Conservation (phyloP, 2,888 invertebrate genomes). For the Metallyticus violacea region DNA sequence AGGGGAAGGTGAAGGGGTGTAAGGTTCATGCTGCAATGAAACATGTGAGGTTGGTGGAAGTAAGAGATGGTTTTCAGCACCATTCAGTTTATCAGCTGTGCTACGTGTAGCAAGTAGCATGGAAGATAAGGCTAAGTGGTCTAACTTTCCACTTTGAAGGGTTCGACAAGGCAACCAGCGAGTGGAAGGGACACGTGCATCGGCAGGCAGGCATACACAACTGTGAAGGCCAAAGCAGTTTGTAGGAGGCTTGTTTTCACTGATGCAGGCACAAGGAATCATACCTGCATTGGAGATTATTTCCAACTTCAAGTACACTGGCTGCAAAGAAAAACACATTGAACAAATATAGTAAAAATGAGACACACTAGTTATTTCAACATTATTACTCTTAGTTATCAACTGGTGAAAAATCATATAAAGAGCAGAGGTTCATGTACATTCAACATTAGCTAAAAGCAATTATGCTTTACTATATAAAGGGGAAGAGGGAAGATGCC, state of each 20-base stretch:
- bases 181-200: slow-evolving; percentile 6
- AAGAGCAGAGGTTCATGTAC: too few species aligned
- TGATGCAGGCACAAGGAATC: slow-evolving; percentile 51
- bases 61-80: neutral
- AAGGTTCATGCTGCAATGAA: slow-evolving; percentile 63
- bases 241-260: neutral
- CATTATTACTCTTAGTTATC: too few species aligned
- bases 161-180: neutral
- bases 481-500: too few species aligned
- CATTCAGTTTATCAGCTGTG: slow-evolving; percentile 2
- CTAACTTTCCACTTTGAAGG: neutral
- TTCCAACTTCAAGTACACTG: slow-evolving; percentile 71
- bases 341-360: neutral
- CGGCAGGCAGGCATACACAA: slow-evolving; percentile 39
- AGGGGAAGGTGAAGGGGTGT: slow-evolving; percentile 66
- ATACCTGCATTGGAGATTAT: slow-evolving; percentile 76
- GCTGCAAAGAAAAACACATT: slow-evolving; percentile 56
- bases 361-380: too few species aligned
- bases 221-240: neutral
- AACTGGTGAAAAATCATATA: too few species aligned
- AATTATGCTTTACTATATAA: too few species aligned
- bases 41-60: slow-evolving; percentile 41
- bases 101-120: slow-evolving; percentile 3
- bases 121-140: slow-evolving; percentile 8
- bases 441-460: too few species aligned